Percentiles rank a stretch among this genome's conserved stretches.
These are phyloP conservation scores for Micromys minutus DNA, from an alignment of 2,113 vertebrate species.

Conservation along the genomic window DNA sequence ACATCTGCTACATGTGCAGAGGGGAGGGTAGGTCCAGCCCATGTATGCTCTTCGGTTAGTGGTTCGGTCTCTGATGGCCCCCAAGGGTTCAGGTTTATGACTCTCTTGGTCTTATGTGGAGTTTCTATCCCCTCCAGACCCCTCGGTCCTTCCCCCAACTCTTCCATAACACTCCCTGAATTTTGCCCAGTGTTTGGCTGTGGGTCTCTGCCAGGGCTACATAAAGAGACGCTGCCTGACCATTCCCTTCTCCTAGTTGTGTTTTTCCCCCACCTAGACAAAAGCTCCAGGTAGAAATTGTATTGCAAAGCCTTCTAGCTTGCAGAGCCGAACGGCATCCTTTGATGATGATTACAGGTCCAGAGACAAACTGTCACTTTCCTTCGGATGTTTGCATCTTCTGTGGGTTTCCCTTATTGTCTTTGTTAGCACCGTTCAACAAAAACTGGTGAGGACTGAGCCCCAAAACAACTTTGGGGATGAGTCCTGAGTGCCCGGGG, in stretches of 20 bases:
- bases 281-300: not conserved
- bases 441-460: accelerated
- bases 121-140: too few species aligned
- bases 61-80: too few species aligned
- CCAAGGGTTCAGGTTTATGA: too few species aligned
- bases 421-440: constrained; percentile 16
- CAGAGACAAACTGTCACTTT: constrained; percentile 41
- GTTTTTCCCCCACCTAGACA: not conserved
- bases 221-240: not conserved
- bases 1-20: too few species aligned
- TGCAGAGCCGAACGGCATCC: not conserved
- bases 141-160: too few species aligned
- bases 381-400: not conserved
- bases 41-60: too few species aligned
- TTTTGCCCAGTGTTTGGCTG: too few species aligned
- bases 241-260: not conserved
- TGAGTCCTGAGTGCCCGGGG: not conserved
- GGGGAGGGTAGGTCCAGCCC: too few species aligned
- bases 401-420: constrained; percentile 32
- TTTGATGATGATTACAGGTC: constrained; percentile 37
- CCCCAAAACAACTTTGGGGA: not conserved
- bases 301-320: not conserved
- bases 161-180: too few species aligned
- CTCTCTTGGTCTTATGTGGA: too few species aligned
- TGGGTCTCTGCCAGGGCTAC: not conserved